Base-by-base conservation (phyloP, 2,113 vertebrate genomes). In the Puffinus mauretanicus region DNA sequence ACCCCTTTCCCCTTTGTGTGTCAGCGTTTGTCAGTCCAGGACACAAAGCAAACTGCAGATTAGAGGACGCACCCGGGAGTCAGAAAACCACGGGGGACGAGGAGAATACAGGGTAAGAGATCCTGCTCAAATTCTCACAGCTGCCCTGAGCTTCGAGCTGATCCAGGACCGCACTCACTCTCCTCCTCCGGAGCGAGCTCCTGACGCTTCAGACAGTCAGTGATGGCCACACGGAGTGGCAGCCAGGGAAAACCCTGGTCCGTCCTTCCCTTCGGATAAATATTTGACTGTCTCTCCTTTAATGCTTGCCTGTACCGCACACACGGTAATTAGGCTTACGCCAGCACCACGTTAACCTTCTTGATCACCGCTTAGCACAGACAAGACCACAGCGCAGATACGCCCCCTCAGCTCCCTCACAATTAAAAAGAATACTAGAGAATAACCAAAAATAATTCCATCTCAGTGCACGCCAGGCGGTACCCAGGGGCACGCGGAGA, bases 201-300 rank as follows among this genome's bases (percentile, higher is more conserved):
- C 38, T 20, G 47, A 8, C 4, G 1, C 81, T 20, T 30, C 42
- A 13, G 32, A 3, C 22, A n/a, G 24, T 1, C 22, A n/a, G 24
- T 1, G 47, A 7, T 1, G 32, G 32, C 7, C 14, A 60, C 30
- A 6, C 21, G 1, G 13, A 16, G 58, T 1, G 7, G 34, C 3
- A 13, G 49, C 40, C 8, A 6, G n/a, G 22, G 44, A 57, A 62
- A 30, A 9, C 32, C 42, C 13, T 1, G 30, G 19, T 25, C 27
- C 19, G 1, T 21, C 2, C 58, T 24, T 10, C 19, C 54, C 51
- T 6, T 21, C n/a, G 13, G 42, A 6, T 2, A 11, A 29, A 10
- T 10, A 25, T 6, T 11, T 6, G 25, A 4, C n/a, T 2, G 24
- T 6, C 58, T 29, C 38, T 32, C 58, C 30, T 49, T 29, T 3